A percentile compares a stretch with the other conserved stretches of the same genome.
Evolutionary conservation across 2,113 vertebrate species (phyloP).

Genomic region (Monopterus albus): DNA sequence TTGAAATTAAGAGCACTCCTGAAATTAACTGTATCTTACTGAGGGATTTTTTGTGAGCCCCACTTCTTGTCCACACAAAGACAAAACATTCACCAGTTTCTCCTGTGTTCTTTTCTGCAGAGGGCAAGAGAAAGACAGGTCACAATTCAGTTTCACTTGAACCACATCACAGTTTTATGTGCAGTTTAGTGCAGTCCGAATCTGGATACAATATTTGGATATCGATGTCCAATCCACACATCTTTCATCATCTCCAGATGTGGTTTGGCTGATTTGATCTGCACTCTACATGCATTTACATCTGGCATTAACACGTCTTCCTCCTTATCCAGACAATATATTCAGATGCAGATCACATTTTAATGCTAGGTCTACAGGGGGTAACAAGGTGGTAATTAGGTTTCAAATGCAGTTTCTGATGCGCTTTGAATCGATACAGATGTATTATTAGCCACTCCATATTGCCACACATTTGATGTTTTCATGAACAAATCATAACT

Average conservation of each 20-base stretch:
- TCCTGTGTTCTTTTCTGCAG: constrained; percentile 95
- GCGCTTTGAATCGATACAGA: too few species aligned
- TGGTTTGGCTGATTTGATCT: neutral
- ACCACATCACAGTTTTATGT: neutral
- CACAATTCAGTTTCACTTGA: neutral
- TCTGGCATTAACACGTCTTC: neutral
- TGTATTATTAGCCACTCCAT: too few species aligned
- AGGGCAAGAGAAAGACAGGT: constrained; percentile 36
- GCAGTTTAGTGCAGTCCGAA: too few species aligned
- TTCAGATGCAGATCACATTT: neutral
- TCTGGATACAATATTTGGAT: too few species aligned
- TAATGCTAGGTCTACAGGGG: neutral
- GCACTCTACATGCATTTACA: neutral
- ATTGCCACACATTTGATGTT: too few species aligned
- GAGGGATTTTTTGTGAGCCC: constrained; percentile 97
- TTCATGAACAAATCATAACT: too few species aligned
- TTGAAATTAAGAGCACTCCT: neutral
- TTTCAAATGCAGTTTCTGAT: too few species aligned
- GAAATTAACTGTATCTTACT: constrained; percentile 80
- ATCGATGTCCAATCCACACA: too few species aligned
- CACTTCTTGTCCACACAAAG: constrained; percentile 96
- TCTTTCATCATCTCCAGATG: too few species aligned
- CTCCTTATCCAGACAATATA: neutral
- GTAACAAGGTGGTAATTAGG: neutral
- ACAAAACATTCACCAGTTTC: constrained; percentile 95